Base-by-base conservation (phyloP, 2,113 vertebrate genomes). In the Gila orcuttii region DNA sequence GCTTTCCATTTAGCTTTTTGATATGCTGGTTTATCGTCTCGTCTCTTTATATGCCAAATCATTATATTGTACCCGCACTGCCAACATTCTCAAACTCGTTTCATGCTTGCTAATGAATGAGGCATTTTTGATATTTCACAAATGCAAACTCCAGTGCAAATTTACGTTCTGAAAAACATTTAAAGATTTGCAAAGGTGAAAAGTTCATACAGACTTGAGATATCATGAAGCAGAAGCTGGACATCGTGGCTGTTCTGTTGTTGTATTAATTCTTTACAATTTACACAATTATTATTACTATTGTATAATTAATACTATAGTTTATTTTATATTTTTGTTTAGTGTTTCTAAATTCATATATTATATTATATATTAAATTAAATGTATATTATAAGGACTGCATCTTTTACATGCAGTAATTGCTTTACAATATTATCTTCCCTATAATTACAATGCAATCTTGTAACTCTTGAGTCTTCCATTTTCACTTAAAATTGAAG, bases 1-100 rank as follows among this genome's bases (percentile, higher is more conserved):
- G 60, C 62, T 82, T 82, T 82, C 45, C 62, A 69, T 83, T 83
- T 83, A 55, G 28, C 57, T 23, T 57, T 83, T 73, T 83, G 45
- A 71, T 83, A 71, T 73, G 47, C 81, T 73, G 47, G 47, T 73
- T 71, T 55, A 73, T 83, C 15, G 11, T 33, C 50, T 69, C 31
- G 50, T 73, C 81, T 83, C 45, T 81, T 66, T 59, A 68, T 55
- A 59, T 73, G 66, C 31, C 2, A 83, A 73, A 83, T 83, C 81
- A 73, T 83, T 83, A 57, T 57, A 73, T 52, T 69, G 62, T 50
- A 55, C 28, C 25, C 81, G 23, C 66, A 57, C 64, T 83, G 66
- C 68, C 15, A 83, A 73, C 66, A 39, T 82, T 82, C 79, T 25
- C 78, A 80, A 25, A 47, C 78, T 80, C 39, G 9, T 66, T 81